phyloP scores from a whole-genome alignment of 2,797 vertebrate species.

The Gallirallus australis region DNA sequence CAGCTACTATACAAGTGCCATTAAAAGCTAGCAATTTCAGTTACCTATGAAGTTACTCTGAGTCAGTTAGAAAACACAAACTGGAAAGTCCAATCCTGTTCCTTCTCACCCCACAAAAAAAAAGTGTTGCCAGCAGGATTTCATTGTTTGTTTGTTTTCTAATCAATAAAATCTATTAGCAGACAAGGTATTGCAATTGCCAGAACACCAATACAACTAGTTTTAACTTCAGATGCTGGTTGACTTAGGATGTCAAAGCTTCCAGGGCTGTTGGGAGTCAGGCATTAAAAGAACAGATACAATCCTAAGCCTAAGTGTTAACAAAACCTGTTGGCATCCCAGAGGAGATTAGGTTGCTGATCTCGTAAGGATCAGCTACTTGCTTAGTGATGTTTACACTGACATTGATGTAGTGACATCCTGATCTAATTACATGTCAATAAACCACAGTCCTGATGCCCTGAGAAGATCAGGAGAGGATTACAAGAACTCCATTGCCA shows the following conservation, averaged over 20 bases:
- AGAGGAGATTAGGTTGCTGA: slow-evolving; percentile 86
- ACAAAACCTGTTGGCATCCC: slow-evolving; percentile 84
- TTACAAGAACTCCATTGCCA: slow-evolving; percentile 70
- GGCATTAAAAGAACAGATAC: slow-evolving; percentile 52
- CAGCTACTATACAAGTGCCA: not conserved
- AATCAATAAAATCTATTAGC: slow-evolving; percentile 33
- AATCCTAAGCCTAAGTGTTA: slow-evolving; percentile 73
- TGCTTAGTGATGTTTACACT: slow-evolving; percentile 82
- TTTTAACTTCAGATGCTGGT: not conserved
- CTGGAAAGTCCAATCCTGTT: not conserved
- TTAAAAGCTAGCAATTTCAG: not conserved
- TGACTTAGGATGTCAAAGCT: slow-evolving; percentile 20
- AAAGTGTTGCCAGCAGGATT: not conserved
- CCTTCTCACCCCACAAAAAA: rapidly evolving
- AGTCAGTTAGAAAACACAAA: not conserved
- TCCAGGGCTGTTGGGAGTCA: not conserved
- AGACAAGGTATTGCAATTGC: not conserved
- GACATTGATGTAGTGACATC: slow-evolving; percentile 86
- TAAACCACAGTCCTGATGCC: slow-evolving; percentile 82
- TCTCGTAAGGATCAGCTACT: slow-evolving; percentile 84
- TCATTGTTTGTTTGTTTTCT: not conserved
- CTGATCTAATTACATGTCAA: slow-evolving; percentile 94
- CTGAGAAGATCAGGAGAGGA: slow-evolving; percentile 75
- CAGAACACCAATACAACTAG: not conserved
- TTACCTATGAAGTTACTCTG: not conserved